phyloP scores from a whole-genome alignment of 2,888 invertebrate species.

The Bombylius discolor region DNA sequence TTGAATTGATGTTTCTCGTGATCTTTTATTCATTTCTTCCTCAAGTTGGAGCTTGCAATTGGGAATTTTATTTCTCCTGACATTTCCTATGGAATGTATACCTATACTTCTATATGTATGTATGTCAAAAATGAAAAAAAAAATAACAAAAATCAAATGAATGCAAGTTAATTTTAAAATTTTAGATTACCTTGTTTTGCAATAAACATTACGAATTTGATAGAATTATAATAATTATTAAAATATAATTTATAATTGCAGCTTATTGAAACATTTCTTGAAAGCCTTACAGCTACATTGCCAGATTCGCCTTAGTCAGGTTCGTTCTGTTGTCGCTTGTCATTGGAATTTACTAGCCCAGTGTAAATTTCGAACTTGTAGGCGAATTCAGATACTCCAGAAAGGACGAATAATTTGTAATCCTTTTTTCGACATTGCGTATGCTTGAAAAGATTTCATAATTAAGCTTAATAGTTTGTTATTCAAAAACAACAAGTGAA shows the following conservation, averaged over 20 bases:
- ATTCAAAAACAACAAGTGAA: no score
- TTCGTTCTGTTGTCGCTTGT: constrained; percentile 12
- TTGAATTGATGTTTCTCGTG: constrained; percentile 13
- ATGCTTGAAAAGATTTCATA: no score
- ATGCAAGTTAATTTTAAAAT: neutral
- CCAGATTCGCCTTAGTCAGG: constrained; percentile 13
- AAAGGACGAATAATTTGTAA: constrained; percentile 9
- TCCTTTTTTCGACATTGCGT: no score
- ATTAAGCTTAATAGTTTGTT: no score
- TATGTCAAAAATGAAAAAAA: constrained; percentile 1
- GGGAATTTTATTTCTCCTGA: constrained; percentile 22
- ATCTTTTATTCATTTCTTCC: constrained; percentile 16
- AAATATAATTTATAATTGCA: neutral
- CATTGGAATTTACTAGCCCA: constrained; percentile 8
- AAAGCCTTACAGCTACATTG: constrained; percentile 10
- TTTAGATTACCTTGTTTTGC: constrained; percentile 16
- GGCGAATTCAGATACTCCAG: constrained; percentile 11
- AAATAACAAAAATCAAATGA: constrained; percentile 3
- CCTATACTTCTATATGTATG: no score
- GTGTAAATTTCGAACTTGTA: constrained; percentile 13
- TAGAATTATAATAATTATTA: constrained; percentile 2
- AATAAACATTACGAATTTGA: constrained; percentile 14
- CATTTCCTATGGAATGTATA: constrained; percentile 15
- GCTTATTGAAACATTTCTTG: constrained; percentile 3
- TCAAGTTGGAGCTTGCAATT: constrained; percentile 14